Percentiles rank a stretch among this genome's conserved stretches.
Evolutionary conservation across 1,140 invertebrate genomes (phyloP).

Genomic region (Drosophila kurseongensis): DNA sequence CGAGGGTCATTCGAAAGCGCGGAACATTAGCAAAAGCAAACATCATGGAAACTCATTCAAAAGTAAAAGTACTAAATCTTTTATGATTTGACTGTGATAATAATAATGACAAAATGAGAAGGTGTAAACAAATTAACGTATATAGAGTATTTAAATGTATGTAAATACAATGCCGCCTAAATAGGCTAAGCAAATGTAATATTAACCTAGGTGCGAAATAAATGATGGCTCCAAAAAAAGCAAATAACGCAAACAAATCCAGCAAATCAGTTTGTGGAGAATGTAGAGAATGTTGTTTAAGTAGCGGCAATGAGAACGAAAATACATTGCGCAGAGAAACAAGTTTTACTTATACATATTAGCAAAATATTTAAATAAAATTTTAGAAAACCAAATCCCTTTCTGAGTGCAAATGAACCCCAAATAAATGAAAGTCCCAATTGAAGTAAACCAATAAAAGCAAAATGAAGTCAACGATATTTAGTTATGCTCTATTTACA

Average conservation of each 20-base stretch:
- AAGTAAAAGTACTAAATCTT: conserved; percentile 84
- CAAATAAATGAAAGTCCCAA: conserved; percentile 15
- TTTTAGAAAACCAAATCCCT: conserved; percentile 73
- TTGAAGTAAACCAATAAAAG: conserved; percentile 31
- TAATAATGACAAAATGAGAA: conserved; percentile 77
- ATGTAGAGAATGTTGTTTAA: conserved; percentile 58
- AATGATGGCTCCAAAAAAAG: conserved; percentile 43
- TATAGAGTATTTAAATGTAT: conserved; percentile 79
- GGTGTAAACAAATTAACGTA: conserved; percentile 70
- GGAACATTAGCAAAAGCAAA: conserved; percentile 64
- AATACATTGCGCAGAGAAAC: conserved; percentile 30
- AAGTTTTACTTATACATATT: conserved; percentile 81
- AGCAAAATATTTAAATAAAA: conserved; percentile 81
- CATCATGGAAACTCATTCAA: conserved; percentile 83
- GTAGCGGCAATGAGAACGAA: conserved; percentile 44
- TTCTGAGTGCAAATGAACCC: conserved; percentile 41
- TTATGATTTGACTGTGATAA: conserved; percentile 84
- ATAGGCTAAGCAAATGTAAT: conserved; percentile 55
- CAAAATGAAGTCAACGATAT: conserved; percentile 53
- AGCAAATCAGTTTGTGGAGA: conserved; percentile 34
- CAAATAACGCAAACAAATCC: conserved; percentile 34
- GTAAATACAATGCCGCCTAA: conserved; percentile 51
- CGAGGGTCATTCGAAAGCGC: conserved; percentile 54
- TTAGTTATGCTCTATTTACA: conserved; percentile 80
- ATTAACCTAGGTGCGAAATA: conserved; percentile 69